phyloP scores from a whole-genome alignment of 2,113 vertebrate genomes.

The Macrotis lagotis region DNA sequence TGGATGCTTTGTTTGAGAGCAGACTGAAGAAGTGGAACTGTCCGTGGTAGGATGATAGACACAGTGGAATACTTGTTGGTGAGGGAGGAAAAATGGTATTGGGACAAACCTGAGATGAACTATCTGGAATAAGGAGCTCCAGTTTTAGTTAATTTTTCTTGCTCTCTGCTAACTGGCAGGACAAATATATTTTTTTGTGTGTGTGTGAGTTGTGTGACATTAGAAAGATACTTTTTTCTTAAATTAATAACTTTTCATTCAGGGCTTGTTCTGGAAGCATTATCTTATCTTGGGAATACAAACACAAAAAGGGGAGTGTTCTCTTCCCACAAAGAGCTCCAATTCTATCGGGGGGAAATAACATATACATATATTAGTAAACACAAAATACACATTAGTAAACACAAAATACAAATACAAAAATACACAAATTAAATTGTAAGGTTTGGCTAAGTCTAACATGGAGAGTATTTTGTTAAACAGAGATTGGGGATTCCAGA shows the following conservation, averaged over 20 bases:
- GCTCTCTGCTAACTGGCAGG: background rate
- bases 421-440: background rate
- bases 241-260: background rate
- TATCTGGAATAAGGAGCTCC: background rate
- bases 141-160: background rate
- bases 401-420: too few species aligned
- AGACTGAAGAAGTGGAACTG: background rate
- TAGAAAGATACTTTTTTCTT: background rate
- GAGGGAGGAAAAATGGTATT: background rate
- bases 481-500: background rate
- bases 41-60: background rate
- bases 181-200: background rate
- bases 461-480: background rate
- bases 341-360: background rate
- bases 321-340: background rate
- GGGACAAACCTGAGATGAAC: background rate
- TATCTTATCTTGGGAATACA: background rate
- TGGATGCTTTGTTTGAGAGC: background rate
- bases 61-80: background rate
- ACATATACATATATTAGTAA: background rate
- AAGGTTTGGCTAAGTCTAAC: background rate
- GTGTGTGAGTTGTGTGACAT: background rate
- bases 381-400: too few species aligned
- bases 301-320: background rate
- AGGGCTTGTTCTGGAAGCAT: background rate